Evolutionary conservation across 2,888 invertebrate genomes (phyloP).

Genomic region (Phortica magna): DNA sequence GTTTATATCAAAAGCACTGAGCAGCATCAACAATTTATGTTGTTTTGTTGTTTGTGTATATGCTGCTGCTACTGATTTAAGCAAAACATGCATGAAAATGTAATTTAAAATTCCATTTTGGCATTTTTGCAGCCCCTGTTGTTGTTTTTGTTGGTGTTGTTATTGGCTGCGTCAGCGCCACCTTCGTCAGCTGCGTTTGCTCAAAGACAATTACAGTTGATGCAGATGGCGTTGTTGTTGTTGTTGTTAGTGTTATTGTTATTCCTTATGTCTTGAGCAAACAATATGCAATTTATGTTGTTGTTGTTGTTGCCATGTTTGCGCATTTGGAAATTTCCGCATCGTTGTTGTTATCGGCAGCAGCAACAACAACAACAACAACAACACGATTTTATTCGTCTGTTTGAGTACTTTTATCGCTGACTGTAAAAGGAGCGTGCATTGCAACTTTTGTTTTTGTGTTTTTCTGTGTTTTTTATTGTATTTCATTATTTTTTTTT

Average conservation of each 20-base stretch:
- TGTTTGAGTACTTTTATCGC: constrained; percentile 21
- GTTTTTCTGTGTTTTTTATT: constrained; percentile 21
- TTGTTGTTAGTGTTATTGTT: neutral
- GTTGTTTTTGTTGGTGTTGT: neutral
- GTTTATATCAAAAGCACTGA: neutral
- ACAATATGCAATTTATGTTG: neutral
- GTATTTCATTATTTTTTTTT: constrained; percentile 12
- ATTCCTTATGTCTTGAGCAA: neutral
- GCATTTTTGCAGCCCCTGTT: neutral
- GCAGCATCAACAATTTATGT: neutral
- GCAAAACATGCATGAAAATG: constrained; percentile 1
- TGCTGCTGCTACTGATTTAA: neutral
- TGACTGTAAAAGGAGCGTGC: constrained; percentile 23
- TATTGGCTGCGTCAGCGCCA: neutral
- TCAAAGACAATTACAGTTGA: neutral
- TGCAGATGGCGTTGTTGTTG: constrained; percentile 5
- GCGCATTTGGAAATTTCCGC: constrained; percentile 15
- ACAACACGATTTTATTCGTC: constrained; percentile 26
- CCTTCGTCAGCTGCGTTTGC: constrained; percentile 6
- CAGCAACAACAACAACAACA: constrained; percentile 35
- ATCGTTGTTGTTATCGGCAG: neutral
- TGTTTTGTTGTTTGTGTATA: neutral
- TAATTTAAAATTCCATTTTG: constrained; percentile 16
- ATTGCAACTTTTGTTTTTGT: constrained; percentile 19
- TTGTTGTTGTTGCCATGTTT: constrained; percentile 12